These are phyloP conservation scores for Dolichotis patagonum DNA, from an alignment of 2,113 vertebrate genomes.

Conservation along the genomic window DNA sequence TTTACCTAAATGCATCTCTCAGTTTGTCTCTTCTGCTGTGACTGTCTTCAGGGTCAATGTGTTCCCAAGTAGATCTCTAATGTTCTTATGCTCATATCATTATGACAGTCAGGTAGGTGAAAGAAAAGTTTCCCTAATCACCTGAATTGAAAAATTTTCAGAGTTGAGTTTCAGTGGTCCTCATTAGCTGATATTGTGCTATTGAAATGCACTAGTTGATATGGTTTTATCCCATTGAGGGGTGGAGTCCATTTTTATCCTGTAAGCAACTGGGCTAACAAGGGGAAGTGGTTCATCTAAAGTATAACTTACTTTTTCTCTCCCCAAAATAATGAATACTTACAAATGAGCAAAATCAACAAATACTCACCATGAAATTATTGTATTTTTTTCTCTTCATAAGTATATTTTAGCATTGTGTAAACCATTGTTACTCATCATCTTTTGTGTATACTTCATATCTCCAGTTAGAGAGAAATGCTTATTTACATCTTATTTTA, in stretches of 20 bases:
- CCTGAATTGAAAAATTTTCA: background rate
- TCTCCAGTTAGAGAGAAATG: background rate
- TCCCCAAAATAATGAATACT: background rate
- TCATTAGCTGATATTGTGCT: background rate
- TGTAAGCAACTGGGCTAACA: background rate
- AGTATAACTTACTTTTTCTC: background rate
- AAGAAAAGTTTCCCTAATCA: background rate
- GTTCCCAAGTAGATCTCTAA: background rate
- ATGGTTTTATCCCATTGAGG: background rate
- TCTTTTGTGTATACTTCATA: background rate
- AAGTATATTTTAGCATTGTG: background rate
- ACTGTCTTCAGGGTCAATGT: background rate
- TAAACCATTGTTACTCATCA: background rate
- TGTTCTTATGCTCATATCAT: background rate
- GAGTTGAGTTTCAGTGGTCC: conserved; percentile 10
- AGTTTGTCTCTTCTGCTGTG: background rate
- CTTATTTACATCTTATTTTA: background rate
- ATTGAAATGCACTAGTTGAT: background rate
- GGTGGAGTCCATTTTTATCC: background rate
- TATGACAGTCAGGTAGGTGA: background rate
- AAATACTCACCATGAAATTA: background rate
- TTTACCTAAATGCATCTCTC: background rate
- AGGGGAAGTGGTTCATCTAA: background rate
- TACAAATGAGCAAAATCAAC: background rate
- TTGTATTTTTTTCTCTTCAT: background rate